These are phyloP conservation scores for Orientallactaga sibirica DNA, from an alignment of 2,797 vertebrate genomes.

Conservation along the genomic window DNA sequence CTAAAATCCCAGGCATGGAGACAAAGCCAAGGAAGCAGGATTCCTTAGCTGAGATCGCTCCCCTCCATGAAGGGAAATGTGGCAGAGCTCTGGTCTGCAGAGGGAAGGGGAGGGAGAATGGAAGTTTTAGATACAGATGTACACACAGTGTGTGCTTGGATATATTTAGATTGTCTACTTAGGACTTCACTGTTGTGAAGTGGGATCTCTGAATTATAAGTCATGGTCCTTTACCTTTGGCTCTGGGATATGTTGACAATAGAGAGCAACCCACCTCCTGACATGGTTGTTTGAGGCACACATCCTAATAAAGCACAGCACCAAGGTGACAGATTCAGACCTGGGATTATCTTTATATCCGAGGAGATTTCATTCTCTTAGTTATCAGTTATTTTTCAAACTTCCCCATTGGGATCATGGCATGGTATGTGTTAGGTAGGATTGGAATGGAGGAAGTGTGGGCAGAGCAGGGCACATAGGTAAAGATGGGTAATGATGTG, in stretches of 20 bases:
- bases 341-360: neutral
- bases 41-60: neutral
- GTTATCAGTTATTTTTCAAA: neutral
- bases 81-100: neutral
- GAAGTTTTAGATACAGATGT: neutral
- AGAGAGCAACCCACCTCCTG: neutral
- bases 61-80: neutral
- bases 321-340: neutral
- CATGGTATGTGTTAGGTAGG: neutral
- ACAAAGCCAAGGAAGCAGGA: neutral
- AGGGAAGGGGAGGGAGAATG: neutral
- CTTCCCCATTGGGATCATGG: neutral
- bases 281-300: neutral
- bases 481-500: neutral
- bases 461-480: neutral
- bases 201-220: constrained; percentile 32
- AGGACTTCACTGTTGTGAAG: neutral
- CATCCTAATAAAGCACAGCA: neutral
- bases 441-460: neutral
- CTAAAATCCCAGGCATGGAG: neutral
- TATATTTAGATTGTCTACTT: constrained; percentile 35
- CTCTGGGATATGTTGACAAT: neutral
- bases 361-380: neutral
- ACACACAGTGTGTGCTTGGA: neutral
- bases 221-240: neutral